Evolutionary conservation across 2,797 vertebrate species (phyloP), one percentile per base, ranked within the genome.

Genomic region (Trichosurus vulpecula): DNA sequence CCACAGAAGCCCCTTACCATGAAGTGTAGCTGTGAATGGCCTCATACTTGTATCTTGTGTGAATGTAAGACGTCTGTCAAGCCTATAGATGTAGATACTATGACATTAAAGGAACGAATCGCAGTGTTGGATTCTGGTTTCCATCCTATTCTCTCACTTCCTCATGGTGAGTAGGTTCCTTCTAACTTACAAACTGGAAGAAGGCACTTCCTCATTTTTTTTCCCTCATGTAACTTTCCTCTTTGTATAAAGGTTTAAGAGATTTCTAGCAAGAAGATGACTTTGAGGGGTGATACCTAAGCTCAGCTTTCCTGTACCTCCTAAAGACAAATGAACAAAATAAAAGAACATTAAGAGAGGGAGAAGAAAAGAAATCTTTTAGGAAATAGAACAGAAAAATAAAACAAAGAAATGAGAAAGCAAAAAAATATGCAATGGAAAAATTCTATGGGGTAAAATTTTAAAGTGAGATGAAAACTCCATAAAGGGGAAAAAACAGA

Each of bases 131-230:
- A 98, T 93, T 98, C 98, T 13, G 94, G 96, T 56, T 97, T 98
- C 97, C 98, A 98, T 94, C 98, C 98, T 51, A 94, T 98, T 3
- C 98, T 99, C 22, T 98, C 98, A n/a, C 95, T 98, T 74, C 96
- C 98, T 92, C 97, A 98, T 25, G 98, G 98, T 98, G 96, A 97
- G 95, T 91, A 61, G 53, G 6, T 66, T 51, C 14, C 51, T 25
- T 53, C 25, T 35, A 47, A 87, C 52, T 35, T 41, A 27, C 30
- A 54, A 53, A 57, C 58, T 35, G 2, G 52, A 29, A 4, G 12
- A 30, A 13, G 47, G 51, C 27, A 8, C 54, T 55, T 90, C 35
- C 74, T 27, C 0, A 31, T 25, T 57, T 31, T 3, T 30, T 92
- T 52, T 52, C 52, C 52, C n/a, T n/a, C 2, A 0, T 47, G 9